Conservation (phyloP, 2,113 vertebrate species). For the Engystomops pustulosus region DNA sequence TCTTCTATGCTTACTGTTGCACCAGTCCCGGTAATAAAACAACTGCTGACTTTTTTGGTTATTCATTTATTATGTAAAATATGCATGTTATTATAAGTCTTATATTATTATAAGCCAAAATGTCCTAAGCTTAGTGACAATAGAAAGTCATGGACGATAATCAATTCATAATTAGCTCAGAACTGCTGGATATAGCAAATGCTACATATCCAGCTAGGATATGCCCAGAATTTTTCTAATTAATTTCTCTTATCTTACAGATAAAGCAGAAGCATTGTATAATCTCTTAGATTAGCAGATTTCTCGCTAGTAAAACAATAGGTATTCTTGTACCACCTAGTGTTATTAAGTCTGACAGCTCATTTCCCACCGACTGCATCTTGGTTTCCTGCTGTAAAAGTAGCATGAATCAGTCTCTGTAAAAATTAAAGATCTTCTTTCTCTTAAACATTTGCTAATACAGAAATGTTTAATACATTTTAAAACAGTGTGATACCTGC, state of each 20-base stretch:
- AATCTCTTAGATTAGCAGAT: slow-evolving; percentile 47
- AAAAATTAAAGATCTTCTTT: slow-evolving; percentile 31
- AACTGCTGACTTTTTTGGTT: too few relatives aligned
- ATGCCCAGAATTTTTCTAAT: slow-evolving; percentile 31
- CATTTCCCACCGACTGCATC: neutral
- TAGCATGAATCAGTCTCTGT: slow-evolving; percentile 1
- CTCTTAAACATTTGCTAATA: neutral
- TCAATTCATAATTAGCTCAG: slow-evolving; percentile 47
- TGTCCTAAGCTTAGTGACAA: neutral
- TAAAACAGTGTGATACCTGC: neutral
- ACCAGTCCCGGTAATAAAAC: too few relatives aligned
- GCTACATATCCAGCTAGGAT: slow-evolving; percentile 43
- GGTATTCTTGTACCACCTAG: slow-evolving; percentile 53
- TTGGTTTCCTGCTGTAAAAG: slow-evolving; percentile 24
- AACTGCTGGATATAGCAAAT: neutral
- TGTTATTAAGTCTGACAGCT: slow-evolving; percentile 20
- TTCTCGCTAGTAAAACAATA: slow-evolving; percentile 45
- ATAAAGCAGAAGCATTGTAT: slow-evolving; percentile 46
- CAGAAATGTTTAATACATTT: neutral
- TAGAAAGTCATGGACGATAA: slow-evolving; percentile 33
- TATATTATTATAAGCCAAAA: too few relatives aligned
- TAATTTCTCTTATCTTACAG: slow-evolving; percentile 31
- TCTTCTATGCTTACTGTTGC: too few relatives aligned
- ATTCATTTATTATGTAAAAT: neutral
- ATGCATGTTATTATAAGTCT: too few relatives aligned